Evolutionary conservation across 2,113 vertebrate species (phyloP).

Genomic region (Melozone crissalis): DNA sequence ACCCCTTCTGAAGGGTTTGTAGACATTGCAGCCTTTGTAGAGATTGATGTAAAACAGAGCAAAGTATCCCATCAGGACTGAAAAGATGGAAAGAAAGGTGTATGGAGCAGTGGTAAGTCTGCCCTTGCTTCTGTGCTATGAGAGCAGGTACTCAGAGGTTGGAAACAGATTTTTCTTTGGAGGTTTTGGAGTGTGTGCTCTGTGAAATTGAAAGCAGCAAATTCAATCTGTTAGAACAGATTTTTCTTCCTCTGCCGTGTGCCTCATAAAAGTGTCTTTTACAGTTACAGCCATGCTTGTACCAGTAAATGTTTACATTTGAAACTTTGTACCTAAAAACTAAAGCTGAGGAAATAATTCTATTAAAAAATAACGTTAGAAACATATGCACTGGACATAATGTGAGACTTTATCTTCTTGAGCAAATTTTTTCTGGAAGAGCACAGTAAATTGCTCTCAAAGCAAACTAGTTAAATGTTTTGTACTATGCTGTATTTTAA

Average conservation of each 20-base stretch:
- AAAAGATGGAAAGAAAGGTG: too few relatives aligned
- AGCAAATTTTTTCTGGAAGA: not conserved
- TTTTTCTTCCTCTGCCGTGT: not conserved
- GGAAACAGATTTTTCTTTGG: not conserved
- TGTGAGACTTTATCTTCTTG: not conserved
- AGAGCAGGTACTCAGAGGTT: not conserved
- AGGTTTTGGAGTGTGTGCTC: not conserved
- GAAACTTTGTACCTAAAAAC: not conserved
- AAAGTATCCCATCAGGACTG: too few relatives aligned
- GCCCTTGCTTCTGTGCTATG: not conserved
- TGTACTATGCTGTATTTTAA: constrained; percentile 2
- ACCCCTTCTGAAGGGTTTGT: not conserved
- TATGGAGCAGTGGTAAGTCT: not conserved
- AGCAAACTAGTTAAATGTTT: constrained; percentile 21
- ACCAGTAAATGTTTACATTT: not conserved
- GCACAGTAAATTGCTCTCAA: not conserved
- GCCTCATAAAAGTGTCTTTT: not conserved
- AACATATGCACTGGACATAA: not conserved
- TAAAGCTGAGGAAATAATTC: not conserved
- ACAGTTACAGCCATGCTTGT: not conserved
- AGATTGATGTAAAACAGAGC: too few relatives aligned
- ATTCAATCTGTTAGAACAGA: not conserved
- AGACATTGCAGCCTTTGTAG: not conserved
- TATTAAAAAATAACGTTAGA: not conserved
- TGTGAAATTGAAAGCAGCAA: not conserved